Percentiles rank a stretch among this genome's conserved stretches.
These are phyloP conservation scores for Siphonodentalium dalli DNA, from an alignment of 2,888 invertebrate species.

Conservation along the genomic window DNA sequence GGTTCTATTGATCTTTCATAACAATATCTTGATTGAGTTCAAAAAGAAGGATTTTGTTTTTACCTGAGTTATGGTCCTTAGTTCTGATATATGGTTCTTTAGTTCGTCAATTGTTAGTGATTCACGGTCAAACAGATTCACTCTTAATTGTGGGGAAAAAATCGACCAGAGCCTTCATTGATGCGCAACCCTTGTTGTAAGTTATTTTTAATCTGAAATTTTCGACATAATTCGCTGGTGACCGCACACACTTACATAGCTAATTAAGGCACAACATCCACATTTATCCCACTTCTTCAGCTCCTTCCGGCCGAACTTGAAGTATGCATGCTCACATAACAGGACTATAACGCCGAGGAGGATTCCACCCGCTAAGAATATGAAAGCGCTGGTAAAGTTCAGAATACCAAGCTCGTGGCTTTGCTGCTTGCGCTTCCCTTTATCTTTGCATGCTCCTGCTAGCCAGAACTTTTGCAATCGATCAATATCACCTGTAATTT, in stretches of 20 bases:
- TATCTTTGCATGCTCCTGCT: conserved; percentile 89
- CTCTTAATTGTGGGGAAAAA: too few species aligned
- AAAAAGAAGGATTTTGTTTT: too few species aligned
- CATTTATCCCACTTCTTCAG: conserved; percentile 74
- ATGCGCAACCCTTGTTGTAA: too few species aligned
- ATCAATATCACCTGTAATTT: conserved; percentile 82
- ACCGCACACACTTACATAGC: conserved; percentile 76
- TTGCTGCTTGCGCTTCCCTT: conserved; percentile 80
- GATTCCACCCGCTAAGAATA: conserved; percentile 93
- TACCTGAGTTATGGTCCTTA: too few species aligned
- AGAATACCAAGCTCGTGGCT: conserved; percentile 68
- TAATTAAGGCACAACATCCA: conserved; percentile 92
- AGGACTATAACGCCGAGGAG: conserved; percentile 86
- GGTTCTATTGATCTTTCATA: too few species aligned
- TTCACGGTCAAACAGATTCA: too few species aligned
- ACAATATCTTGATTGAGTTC: too few species aligned
- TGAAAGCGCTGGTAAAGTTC: conserved; percentile 97
- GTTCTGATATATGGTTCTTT: too few species aligned
- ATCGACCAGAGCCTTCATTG: too few species aligned
- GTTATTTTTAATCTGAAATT: too few species aligned
- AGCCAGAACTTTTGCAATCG: conserved; percentile 91
- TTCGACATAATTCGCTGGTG: too few species aligned
- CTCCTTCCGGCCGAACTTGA: conserved; percentile 74
- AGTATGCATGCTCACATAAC: conserved; percentile 91
- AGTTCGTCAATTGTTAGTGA: too few species aligned